Conservation (phyloP, 2,888 invertebrate genomes). For the Blastobasis adustella region DNA sequence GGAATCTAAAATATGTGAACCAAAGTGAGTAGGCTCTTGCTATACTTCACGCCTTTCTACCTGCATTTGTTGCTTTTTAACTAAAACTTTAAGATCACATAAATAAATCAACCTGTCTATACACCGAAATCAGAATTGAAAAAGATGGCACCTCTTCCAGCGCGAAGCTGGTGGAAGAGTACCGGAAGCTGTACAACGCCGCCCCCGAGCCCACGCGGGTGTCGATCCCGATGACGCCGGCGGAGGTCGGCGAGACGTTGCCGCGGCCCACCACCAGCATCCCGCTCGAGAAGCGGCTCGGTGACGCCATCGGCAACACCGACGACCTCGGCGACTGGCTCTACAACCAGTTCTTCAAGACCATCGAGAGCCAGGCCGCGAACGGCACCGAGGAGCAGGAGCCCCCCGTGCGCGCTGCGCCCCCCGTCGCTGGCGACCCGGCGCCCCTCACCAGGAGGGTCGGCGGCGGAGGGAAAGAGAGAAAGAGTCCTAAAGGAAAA, state of each 20-base stretch:
- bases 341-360: conserved; percentile 64
- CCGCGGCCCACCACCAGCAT: conserved; percentile 22
- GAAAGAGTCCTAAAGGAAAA: not conserved
- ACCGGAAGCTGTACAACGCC: conserved; percentile 26
- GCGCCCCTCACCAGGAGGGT: conserved; percentile 35
- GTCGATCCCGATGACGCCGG: conserved; percentile 11
- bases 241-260: conserved; percentile 12
- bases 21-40: conserved; percentile 38
- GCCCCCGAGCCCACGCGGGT: conserved; percentile 36
- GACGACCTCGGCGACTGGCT: conserved; percentile 63
- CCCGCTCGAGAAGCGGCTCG: conserved; percentile 31
- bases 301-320: conserved; percentile 40
- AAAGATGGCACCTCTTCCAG: conserved; percentile 27
- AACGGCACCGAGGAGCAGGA: conserved; percentile 40
- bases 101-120: too few relatives aligned
- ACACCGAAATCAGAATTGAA: too few relatives aligned
- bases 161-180: conserved; percentile 38
- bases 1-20: conserved; percentile 61
- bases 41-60: not conserved
- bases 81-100: too few relatives aligned
- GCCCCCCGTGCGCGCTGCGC: not conserved
- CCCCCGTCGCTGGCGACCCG: not conserved
- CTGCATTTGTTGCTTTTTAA: too few relatives aligned
- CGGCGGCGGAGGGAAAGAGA: conserved; percentile 14
- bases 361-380: conserved; percentile 59